These are phyloP conservation scores for Siphamia tubifer DNA, from an alignment of 2,113 vertebrate genomes.

Conservation along the genomic window DNA sequence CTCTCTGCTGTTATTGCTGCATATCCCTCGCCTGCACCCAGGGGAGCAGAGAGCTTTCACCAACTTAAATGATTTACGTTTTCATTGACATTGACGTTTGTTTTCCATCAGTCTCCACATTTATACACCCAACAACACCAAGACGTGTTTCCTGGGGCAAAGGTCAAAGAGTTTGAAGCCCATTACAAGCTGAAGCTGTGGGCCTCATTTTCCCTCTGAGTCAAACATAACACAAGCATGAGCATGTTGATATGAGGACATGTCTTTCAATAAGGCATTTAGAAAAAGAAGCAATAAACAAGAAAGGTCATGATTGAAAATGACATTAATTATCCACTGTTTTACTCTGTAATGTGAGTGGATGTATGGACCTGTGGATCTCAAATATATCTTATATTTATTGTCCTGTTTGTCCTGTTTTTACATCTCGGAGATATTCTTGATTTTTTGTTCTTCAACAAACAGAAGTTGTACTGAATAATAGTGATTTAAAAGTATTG, in stretches of 20 bases:
- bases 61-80: conserved; percentile 67
- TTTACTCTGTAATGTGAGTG: too few species aligned
- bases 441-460: too few species aligned
- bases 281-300: background rate
- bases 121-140: conserved; percentile 58
- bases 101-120: conserved; percentile 62
- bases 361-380: too few species aligned
- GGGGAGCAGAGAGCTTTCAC: conserved; percentile 59
- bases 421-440: too few species aligned
- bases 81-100: conserved; percentile 57
- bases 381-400: too few species aligned
- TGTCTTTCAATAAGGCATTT: background rate
- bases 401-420: too few species aligned
- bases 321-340: too few species aligned
- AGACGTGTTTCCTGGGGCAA: conserved; percentile 57
- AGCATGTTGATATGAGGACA: background rate
- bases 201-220: conserved; percentile 25
- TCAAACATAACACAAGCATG: background rate
- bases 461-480: too few species aligned
- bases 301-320: background rate
- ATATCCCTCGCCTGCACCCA: conserved; percentile 18
- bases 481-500: too few species aligned
- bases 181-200: conserved; percentile 43
- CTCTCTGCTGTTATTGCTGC: conserved; percentile 12
- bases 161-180: conserved; percentile 64